Percentiles rank a stretch among this genome's conserved stretches.
Conservation (phyloP, 2,797 vertebrate species). For the Lagocephalus sceleratus region DNA sequence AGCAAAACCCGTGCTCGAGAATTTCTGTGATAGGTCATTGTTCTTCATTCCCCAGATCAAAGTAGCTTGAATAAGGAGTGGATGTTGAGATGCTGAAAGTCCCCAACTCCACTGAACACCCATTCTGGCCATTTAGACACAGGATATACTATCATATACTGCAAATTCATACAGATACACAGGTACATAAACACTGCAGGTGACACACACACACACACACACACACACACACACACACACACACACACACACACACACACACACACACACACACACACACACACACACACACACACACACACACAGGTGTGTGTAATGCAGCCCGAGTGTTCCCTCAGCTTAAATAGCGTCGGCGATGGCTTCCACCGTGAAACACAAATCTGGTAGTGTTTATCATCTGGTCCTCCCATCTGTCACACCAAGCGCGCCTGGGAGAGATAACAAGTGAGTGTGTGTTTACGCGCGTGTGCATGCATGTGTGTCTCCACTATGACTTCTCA, state of each 20-base stretch:
- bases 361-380: slow-evolving; percentile 71
- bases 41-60: slow-evolving; percentile 55
- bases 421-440: slow-evolving; percentile 37
- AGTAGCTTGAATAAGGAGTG: slow-evolving; percentile 36
- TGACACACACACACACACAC: slow-evolving; percentile 1
- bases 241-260: slow-evolving; percentile 17
- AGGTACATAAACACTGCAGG: slow-evolving; percentile 12
- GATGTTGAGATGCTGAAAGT: slow-evolving; percentile 5
- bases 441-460: slow-evolving; percentile 5
- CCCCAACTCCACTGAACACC: slow-evolving; percentile 1
- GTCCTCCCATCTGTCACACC: slow-evolving; percentile 74
- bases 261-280: not conserved
- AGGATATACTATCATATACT: not conserved
- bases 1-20: slow-evolving; percentile 38
- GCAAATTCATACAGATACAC: slow-evolving; percentile 1
- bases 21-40: slow-evolving; percentile 56
- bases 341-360: slow-evolving; percentile 71
- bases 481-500: slow-evolving; percentile 1
- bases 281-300: slow-evolving; percentile 14
- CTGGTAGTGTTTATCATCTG: slow-evolving; percentile 76
- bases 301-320: slow-evolving; percentile 61
- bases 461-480: slow-evolving; percentile 2
- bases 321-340: slow-evolving; percentile 64
- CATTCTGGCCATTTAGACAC: slow-evolving; percentile 3
- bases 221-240: not conserved